phyloP scores from a whole-genome alignment of 1,140 invertebrate species.

The Anadara kagoshimensis region DNA sequence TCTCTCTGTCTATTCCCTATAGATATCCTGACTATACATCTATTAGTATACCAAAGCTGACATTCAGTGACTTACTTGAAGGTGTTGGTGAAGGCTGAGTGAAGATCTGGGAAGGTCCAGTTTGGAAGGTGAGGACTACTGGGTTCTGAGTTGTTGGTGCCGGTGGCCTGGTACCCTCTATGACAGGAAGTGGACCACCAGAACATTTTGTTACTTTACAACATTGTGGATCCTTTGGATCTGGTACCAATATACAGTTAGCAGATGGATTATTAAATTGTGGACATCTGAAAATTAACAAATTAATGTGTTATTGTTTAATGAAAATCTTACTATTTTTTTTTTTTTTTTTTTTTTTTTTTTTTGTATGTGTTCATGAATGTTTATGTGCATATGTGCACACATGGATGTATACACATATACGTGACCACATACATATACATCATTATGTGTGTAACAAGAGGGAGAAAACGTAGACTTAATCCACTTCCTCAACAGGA shows the following conservation, averaged over 20 bases:
- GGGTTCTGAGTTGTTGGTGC: slow-evolving; percentile 4
- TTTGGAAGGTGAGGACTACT: slow-evolving; percentile 3
- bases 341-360: no score
- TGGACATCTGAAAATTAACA: slow-evolving; percentile 31
- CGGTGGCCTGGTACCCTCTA: slow-evolving; percentile 25
- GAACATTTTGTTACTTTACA: slow-evolving; percentile 36
- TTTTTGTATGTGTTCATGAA: background rate
- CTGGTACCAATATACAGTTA: slow-evolving; percentile 32
- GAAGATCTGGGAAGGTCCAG: slow-evolving; percentile 11
- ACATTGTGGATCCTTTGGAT: slow-evolving; percentile 27
- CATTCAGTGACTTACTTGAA: background rate
- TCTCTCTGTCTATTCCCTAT: no score
- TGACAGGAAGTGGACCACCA: slow-evolving; percentile 26
- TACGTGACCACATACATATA: no score
- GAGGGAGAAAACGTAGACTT: no score
- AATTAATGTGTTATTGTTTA: background rate
- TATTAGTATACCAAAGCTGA: no score
- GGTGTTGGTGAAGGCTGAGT: background rate
- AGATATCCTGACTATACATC: no score
- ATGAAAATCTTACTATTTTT: background rate
- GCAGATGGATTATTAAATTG: slow-evolving; percentile 20
- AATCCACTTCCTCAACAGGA: no score
- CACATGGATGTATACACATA: no score
- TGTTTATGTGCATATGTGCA: no score
- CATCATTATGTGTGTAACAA: no score